Evolutionary conservation across 2,888 invertebrate genomes (phyloP).

Genomic region (Ormia ochracea): DNA sequence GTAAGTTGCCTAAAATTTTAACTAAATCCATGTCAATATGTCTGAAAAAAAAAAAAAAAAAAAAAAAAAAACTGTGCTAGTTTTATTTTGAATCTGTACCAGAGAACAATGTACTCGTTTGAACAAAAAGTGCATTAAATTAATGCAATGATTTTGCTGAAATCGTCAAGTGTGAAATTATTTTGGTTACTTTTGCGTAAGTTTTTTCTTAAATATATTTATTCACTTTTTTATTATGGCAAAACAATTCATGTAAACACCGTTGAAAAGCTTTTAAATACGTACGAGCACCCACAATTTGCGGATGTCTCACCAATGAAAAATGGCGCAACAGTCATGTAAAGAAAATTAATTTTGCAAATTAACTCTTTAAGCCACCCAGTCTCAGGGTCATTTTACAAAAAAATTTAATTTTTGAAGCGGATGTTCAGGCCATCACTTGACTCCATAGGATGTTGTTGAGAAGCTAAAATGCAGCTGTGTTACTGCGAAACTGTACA

Average conservation of each 20-base stretch:
- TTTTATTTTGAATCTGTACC: not conserved
- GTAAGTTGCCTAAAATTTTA: not conserved
- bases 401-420: not conserved
- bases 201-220: conserved; percentile 26
- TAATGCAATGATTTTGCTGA: conserved; percentile 60
- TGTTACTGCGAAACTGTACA: not conserved
- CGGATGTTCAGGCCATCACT: conserved; percentile 26
- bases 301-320: not conserved
- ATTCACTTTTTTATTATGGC: not conserved
- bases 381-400: conserved; percentile 40
- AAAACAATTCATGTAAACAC: conserved; percentile 15
- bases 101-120: conserved; percentile 3
- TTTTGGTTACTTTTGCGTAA: conserved; percentile 59
- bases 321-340: conserved; percentile 18
- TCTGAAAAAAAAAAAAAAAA: not conserved
- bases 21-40: conserved; percentile 24
- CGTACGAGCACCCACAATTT: conserved; percentile 18
- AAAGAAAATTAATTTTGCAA: conserved; percentile 33
- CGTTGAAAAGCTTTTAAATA: conserved; percentile 15
- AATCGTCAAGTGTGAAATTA: conserved; percentile 63
- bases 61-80: conserved; percentile 18
- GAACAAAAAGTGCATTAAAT: conserved; percentile 54
- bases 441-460: conserved; percentile 30
- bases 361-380: conserved; percentile 52
- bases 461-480: not conserved